A percentile compares a stretch with the other conserved stretches of the same genome.
Evolutionary conservation across 2,113 vertebrate species (phyloP).

Genomic region (Dunckerocampus dactyliophorus): DNA sequence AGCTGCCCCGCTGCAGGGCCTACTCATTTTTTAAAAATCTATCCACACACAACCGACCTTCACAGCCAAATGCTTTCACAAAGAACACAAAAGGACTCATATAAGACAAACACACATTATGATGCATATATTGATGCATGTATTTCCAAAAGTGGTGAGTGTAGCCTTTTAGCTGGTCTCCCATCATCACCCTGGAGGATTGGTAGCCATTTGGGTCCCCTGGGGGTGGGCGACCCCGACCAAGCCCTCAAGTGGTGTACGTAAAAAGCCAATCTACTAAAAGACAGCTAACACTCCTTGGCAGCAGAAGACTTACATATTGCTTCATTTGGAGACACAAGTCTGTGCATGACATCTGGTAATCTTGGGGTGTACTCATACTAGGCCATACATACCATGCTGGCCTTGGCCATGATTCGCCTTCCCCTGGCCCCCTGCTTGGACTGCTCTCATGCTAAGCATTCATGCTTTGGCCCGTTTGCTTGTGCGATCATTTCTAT

Average conservation of each 20-base stretch:
- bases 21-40: slow-evolving; percentile 43
- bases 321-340: slow-evolving; percentile 25
- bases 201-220: slow-evolving; percentile 55
- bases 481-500: no score
- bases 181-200: slow-evolving; percentile 61
- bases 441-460: no score
- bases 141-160: slow-evolving; percentile 18
- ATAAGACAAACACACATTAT: slow-evolving; percentile 2
- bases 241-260: slow-evolving; percentile 16
- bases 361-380: no score
- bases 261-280: slow-evolving; percentile 39
- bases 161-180: slow-evolving; percentile 45
- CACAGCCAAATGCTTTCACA: slow-evolving; percentile 13
- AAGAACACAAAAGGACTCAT: background rate
- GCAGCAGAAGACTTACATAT: slow-evolving; percentile 1
- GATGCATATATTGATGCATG: background rate
- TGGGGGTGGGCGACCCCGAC: slow-evolving; percentile 44
- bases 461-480: no score
- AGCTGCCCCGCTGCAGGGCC: slow-evolving; percentile 19
- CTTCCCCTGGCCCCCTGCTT: no score
- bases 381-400: no score
- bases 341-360: slow-evolving; percentile 12
- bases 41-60: slow-evolving; percentile 23
- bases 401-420: no score
- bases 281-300: slow-evolving; percentile 16